Evolutionary conservation across 1,140 invertebrate genomes (phyloP).

Genomic region (Orius laevigatus): DNA sequence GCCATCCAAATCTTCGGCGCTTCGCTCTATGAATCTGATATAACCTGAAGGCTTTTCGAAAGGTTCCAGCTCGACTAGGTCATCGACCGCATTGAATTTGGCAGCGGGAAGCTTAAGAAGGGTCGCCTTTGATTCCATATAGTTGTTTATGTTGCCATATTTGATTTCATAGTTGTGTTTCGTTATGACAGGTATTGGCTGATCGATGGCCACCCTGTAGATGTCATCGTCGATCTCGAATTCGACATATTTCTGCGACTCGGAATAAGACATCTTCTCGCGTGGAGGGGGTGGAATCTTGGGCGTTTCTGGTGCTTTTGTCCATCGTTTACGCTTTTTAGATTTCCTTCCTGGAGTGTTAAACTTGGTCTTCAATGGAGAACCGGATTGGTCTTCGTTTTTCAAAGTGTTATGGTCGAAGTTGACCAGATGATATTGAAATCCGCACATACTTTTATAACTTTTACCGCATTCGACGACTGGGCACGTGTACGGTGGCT

Average conservation of each 20-base stretch:
- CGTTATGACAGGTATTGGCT: constrained; percentile 39
- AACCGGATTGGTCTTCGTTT: constrained; percentile 1
- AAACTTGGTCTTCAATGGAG: background rate
- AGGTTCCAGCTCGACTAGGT: constrained; percentile 43
- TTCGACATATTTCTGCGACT: constrained; percentile 56
- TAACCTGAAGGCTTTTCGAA: constrained; percentile 55
- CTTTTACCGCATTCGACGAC: constrained; percentile 64
- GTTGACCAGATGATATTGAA: constrained; percentile 71
- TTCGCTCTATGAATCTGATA: constrained; percentile 81
- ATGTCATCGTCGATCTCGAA: constrained; percentile 65
- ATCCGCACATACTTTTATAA: constrained; percentile 68
- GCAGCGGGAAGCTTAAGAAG: constrained; percentile 58
- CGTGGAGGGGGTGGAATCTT: background rate
- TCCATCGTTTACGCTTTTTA: background rate
- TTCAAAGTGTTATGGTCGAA: constrained; percentile 52
- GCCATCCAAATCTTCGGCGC: constrained; percentile 81
- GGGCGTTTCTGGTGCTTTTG: constrained; percentile 4
- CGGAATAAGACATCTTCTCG: background rate
- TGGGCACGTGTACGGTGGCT: constrained; percentile 72
- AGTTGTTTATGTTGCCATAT: background rate
- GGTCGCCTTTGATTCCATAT: constrained; percentile 17
- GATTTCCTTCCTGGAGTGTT: background rate
- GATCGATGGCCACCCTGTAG: constrained; percentile 38
- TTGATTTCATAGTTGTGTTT: constrained; percentile 38
- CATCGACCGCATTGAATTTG: constrained; percentile 56